Conservation (phyloP, 1,140 invertebrate species). For the Drosophila ogumai region DNA sequence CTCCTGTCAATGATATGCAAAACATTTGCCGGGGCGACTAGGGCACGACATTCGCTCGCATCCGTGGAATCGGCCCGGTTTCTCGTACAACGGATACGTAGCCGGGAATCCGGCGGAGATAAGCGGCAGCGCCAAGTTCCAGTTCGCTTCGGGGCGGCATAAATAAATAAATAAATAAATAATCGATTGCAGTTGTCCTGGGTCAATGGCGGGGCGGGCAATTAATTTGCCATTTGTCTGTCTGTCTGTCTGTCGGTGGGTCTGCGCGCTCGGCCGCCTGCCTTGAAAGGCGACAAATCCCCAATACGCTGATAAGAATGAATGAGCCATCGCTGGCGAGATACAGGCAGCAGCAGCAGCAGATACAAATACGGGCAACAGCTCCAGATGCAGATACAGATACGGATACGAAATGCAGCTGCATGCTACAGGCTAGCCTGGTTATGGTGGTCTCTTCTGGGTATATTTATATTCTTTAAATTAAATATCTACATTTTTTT, state of each 20-base stretch:
- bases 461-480: background rate
- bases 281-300: slow-evolving; percentile 70
- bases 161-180: slow-evolving; percentile 82
- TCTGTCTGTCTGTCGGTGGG: slow-evolving; percentile 9
- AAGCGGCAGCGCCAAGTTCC: slow-evolving; percentile 73
- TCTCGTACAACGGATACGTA: background rate
- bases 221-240: slow-evolving; percentile 80
- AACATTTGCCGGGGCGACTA: slow-evolving; percentile 56
- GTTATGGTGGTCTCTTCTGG: background rate
- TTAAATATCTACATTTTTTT: no score
- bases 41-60: slow-evolving; percentile 18
- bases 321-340: slow-evolving; percentile 61
- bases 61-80: slow-evolving; percentile 2
- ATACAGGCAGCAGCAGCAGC: slow-evolving; percentile 10
- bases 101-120: slow-evolving; percentile 37
- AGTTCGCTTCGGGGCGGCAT: slow-evolving; percentile 57
- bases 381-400: slow-evolving; percentile 16
- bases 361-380: slow-evolving; percentile 14
- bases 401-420: slow-evolving; percentile 10
- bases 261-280: background rate
- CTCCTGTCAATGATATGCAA: slow-evolving; percentile 71
- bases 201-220: slow-evolving; percentile 48
- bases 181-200: slow-evolving; percentile 60
- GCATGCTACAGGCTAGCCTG: slow-evolving; percentile 1
- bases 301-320: slow-evolving; percentile 79